Evolutionary conservation across 2,113 vertebrate species (phyloP), one percentile per base, ranked within the genome.

Genomic region (Atlantisia rogersi): DNA sequence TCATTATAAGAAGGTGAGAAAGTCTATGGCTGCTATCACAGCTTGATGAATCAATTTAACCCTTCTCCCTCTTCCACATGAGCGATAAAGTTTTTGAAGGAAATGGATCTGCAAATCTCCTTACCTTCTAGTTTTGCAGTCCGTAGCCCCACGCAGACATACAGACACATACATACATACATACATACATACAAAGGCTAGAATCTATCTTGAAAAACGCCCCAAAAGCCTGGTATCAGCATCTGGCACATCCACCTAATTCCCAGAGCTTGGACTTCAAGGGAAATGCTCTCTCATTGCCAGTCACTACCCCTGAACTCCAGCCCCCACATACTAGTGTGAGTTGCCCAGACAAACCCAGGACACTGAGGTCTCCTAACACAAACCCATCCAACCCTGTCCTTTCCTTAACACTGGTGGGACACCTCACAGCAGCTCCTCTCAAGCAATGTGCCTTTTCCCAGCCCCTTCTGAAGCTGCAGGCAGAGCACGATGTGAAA

Each of bases 391-490:
- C 59, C 55, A 64, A 21, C 46, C 39, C 76, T 17, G n/a, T 13
- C 37, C 82, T 44, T 37, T 32, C 53, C 44, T 52, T 78, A 21
- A 4, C 1, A 3, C 35, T 44, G 35, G n/a, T 44, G 44, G 31
- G 52, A 32, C 32, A 35, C 42, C 39, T 50, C 50, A 6, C 35
- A 39, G 58, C 76, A 62, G 18, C 70, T 75, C 53, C 62, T 63
- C 35, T 1, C 37, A 10, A 1, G 1, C 40, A 28, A 37, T 3
- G 26, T 26, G 5, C 28, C 42, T 55, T 65, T n/a, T 6, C 55
- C 58, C 82, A 65, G 20, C 65, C 74, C 12, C 56, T 63, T 44
- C 56, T 48, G 58, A 32, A 58, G 52, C 32, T 24, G 25, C 3
- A 53, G 77, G 14, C 4, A 35, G 62, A 42, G 15, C 3, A 9